phyloP scores from a whole-genome alignment of 2,113 vertebrate species.

The Kryptolebias marmoratus region DNA sequence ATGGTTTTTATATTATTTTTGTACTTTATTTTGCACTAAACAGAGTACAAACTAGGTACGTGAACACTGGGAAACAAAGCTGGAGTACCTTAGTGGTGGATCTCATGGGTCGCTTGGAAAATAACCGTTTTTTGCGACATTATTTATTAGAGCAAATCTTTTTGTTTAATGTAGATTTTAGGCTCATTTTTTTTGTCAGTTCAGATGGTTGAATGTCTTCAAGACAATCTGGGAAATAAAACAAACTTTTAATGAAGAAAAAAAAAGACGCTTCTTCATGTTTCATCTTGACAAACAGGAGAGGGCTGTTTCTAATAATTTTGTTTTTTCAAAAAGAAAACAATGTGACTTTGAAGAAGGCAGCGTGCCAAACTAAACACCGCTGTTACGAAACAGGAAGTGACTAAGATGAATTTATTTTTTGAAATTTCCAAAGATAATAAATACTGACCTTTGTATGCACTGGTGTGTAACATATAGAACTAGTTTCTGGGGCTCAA shows the following conservation, averaged over 20 bases:
- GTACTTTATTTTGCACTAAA: not conserved
- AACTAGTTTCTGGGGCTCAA: too few species aligned
- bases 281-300: not conserved
- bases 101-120: not conserved
- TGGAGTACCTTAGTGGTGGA: not conserved
- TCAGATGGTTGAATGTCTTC: not conserved
- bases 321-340: not conserved
- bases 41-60: conserved; percentile 20
- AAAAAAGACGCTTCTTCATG: not conserved
- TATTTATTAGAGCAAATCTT: not conserved
- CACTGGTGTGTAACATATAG: too few species aligned
- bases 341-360: too few species aligned
- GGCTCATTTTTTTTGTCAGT: not conserved
- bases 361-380: too few species aligned
- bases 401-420: not conserved
- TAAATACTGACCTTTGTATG: too few species aligned
- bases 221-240: conserved; percentile 32
- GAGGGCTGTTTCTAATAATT: not conserved
- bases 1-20: not conserved
- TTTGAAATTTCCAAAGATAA: not conserved
- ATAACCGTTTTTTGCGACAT: conserved; percentile 13
- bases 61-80: conserved; percentile 2
- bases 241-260: not conserved
- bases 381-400: not conserved
- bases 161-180: not conserved